Conservation (phyloP, 2,888 invertebrate species). For the Rhamphomyia laevipes region DNA sequence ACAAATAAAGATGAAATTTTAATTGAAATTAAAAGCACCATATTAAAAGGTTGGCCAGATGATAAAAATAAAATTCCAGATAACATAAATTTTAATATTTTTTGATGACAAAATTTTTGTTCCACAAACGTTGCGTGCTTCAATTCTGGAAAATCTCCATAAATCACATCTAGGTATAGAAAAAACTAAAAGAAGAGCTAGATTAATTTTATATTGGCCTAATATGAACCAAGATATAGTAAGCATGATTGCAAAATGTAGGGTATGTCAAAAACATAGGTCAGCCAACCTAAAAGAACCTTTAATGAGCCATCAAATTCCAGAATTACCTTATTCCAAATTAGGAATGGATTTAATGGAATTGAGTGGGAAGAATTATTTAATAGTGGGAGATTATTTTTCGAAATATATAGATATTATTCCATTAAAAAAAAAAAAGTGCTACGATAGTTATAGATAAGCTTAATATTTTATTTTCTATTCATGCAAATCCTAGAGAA, state of each 20-base stretch:
- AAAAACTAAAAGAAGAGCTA: conserved; percentile 7
- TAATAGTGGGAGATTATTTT: conserved; percentile 2
- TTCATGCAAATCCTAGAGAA: conserved; percentile 3
- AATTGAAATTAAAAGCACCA: not conserved
- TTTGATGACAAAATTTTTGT: conserved; percentile 1
- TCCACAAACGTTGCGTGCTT: not conserved
- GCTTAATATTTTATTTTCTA: not conserved
- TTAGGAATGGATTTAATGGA: too few species aligned
- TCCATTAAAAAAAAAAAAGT: not conserved
- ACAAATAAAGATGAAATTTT: conserved; percentile 1
- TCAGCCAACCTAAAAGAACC: not conserved
- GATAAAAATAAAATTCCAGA: conserved; percentile 1
- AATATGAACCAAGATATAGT: conserved; percentile 4
- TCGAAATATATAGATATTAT: not conserved
- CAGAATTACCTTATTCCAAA: too few species aligned
- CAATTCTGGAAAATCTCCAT: conserved; percentile 2
- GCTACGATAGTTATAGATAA: too few species aligned
- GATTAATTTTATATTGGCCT: conserved; percentile 7
- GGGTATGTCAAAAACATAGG: conserved; percentile 6
- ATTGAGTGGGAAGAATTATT: conserved; percentile 3
- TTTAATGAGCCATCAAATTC: not conserved
- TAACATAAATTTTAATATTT: not conserved
- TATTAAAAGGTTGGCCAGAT: conserved; percentile 2
- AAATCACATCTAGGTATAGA: conserved; percentile 6
- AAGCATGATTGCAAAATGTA: conserved; percentile 1